Evolutionary conservation across 2,797 vertebrate species (phyloP).

Genomic region (Simalia tracyae): DNA sequence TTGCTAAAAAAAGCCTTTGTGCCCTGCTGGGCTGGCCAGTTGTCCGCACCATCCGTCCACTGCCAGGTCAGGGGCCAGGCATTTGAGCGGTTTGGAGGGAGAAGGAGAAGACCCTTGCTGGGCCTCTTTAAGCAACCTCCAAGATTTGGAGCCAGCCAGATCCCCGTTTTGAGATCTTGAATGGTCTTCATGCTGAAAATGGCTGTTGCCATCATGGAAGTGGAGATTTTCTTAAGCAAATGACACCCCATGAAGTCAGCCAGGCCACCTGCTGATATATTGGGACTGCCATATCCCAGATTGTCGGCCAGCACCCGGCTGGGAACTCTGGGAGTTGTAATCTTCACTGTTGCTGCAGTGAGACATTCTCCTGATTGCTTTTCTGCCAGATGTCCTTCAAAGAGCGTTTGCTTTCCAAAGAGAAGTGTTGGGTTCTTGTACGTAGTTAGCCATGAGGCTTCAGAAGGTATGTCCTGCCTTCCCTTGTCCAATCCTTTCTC

Average conservation of each 20-base stretch:
- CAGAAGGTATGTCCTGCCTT: not conserved
- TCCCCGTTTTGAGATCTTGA: not conserved
- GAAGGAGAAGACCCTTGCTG: not conserved
- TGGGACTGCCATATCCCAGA: not conserved
- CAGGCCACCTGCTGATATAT: not conserved
- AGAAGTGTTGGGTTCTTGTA: not conserved
- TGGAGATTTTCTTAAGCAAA: not conserved
- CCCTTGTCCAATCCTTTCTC: not conserved
- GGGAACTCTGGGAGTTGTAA: too few species aligned
- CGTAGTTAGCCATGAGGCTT: not conserved
- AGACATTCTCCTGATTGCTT: not conserved
- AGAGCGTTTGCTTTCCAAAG: not conserved
- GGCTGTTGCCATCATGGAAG: not conserved
- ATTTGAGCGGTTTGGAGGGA: not conserved
- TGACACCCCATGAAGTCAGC: not conserved
- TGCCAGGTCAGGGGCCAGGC: not conserved
- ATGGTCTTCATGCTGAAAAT: not conserved
- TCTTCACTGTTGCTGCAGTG: not conserved
- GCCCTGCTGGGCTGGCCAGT: constrained; percentile 55
- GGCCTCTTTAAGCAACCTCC: not conserved
- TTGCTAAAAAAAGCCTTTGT: constrained; percentile 68
- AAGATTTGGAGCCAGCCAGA: not conserved
- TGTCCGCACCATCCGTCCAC: constrained; percentile 35
- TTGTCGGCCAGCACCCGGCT: not conserved
- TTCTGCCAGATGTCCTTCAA: not conserved